Conservation (phyloP, 2,113 vertebrate species). For the Bungarus multicinctus region DNA sequence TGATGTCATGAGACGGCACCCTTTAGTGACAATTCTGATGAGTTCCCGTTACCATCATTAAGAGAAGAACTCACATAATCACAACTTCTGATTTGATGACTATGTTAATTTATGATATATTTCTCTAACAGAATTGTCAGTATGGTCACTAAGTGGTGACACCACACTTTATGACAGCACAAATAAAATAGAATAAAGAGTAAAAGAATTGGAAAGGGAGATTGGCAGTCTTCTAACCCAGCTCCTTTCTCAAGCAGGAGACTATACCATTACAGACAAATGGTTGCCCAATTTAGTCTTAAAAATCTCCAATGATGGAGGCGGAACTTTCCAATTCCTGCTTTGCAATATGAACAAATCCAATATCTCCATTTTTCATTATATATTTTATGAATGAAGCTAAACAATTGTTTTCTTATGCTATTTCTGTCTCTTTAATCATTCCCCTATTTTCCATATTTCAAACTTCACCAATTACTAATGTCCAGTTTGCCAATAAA, state of each 20-base stretch:
- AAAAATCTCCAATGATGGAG: background rate
- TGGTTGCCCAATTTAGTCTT: background rate
- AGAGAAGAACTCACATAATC: background rate
- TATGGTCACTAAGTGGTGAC: background rate
- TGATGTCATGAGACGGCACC: background rate
- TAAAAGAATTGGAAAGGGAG: background rate
- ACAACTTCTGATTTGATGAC: background rate
- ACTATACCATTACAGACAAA: background rate
- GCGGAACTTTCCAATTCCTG: background rate
- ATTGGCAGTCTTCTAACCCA: background rate
- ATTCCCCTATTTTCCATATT: background rate
- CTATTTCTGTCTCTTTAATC: background rate
- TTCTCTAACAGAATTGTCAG: background rate
- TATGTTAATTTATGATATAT: background rate
- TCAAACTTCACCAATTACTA: background rate
- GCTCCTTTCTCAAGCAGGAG: background rate
- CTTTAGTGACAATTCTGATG: background rate
- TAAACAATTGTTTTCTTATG: background rate
- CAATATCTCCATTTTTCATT: background rate
- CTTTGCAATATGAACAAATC: background rate
- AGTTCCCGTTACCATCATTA: background rate
- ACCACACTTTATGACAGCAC: background rate
- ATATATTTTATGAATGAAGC: background rate
- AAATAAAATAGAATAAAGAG: background rate
- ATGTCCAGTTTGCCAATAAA: background rate